Percentiles rank a stretch among this genome's conserved stretches.
These are phyloP conservation scores for Drosophila arawakana DNA, from an alignment of 1,140 invertebrate species.

Conservation along the genomic window DNA sequence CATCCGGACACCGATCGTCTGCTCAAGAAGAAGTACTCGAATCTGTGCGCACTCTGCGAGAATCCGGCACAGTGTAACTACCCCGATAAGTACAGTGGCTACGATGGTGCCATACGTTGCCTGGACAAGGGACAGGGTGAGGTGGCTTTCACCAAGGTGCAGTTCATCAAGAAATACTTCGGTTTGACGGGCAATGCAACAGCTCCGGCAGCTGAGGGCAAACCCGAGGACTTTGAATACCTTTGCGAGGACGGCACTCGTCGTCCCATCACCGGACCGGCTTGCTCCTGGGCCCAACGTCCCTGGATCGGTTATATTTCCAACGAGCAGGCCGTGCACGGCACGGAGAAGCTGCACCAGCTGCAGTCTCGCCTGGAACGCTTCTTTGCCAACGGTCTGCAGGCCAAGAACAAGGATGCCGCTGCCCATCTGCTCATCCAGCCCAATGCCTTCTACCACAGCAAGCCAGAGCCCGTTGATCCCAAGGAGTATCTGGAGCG, in stretches of 20 bases:
- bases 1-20: constrained; percentile 88
- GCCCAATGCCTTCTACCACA: constrained; percentile 87
- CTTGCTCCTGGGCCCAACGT: constrained; percentile 91
- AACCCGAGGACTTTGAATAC: constrained; percentile 88
- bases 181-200: constrained; percentile 84
- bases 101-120: constrained; percentile 93
- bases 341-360: constrained; percentile 80
- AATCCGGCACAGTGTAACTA: constrained; percentile 91
- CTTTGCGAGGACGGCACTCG: constrained; percentile 93
- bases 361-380: constrained; percentile 74
- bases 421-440: constrained; percentile 86
- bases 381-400: constrained; percentile 78
- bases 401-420: constrained; percentile 72
- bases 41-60: constrained; percentile 90
- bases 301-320: constrained; percentile 92
- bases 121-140: constrained; percentile 91
- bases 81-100: constrained; percentile 92
- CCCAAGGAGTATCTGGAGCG: constrained; percentile 88
- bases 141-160: constrained; percentile 93
- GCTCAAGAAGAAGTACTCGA: constrained; percentile 89
- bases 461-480: constrained; percentile 86
- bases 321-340: constrained; percentile 86
- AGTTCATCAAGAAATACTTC: constrained; percentile 91
- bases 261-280: constrained; percentile 87
- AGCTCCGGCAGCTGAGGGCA: constrained; percentile 68